Conservation (phyloP, 2,888 invertebrate species). For the Chesias legatella region DNA sequence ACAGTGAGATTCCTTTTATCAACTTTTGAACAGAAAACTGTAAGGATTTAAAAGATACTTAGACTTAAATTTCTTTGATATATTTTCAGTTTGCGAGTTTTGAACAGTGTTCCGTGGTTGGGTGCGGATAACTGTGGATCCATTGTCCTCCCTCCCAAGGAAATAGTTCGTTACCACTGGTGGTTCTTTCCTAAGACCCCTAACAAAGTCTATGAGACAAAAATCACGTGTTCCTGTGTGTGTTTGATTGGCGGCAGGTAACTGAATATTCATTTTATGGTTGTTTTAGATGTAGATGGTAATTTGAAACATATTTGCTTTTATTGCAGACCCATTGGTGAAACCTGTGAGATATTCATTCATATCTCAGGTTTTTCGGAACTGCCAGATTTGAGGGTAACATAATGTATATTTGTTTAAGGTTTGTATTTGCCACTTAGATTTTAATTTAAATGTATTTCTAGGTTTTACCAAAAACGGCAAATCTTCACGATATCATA, state of each 20-base stretch:
- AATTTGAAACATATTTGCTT: neutral
- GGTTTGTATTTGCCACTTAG: neutral
- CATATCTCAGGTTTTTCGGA: slow-evolving; percentile 67
- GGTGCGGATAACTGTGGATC: slow-evolving; percentile 61
- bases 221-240: slow-evolving; percentile 61
- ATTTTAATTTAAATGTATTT: too few species aligned
- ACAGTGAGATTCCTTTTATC: slow-evolving; percentile 44
- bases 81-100: slow-evolving; percentile 57
- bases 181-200: slow-evolving; percentile 68
- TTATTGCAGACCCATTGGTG: slow-evolving; percentile 60
- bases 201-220: slow-evolving; percentile 61
- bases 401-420: neutral
- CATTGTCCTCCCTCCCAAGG: slow-evolving; percentile 60
- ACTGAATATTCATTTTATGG: slow-evolving; percentile 6
- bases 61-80: neutral
- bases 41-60: neutral
- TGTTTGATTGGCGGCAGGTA: slow-evolving; percentile 64
- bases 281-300: neutral
- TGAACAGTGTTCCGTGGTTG: slow-evolving; percentile 60
- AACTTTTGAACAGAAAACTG: too few species aligned
- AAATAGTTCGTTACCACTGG: slow-evolving; percentile 63
- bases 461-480: slow-evolving; percentile 59
- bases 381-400: slow-evolving; percentile 62
- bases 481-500: slow-evolving; percentile 62
- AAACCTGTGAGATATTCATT: slow-evolving; percentile 61